Percentiles rank a stretch among this genome's conserved stretches.
phyloP scores from a whole-genome alignment of 2,797 vertebrate genomes.

The Cossypha niveicapilla region DNA sequence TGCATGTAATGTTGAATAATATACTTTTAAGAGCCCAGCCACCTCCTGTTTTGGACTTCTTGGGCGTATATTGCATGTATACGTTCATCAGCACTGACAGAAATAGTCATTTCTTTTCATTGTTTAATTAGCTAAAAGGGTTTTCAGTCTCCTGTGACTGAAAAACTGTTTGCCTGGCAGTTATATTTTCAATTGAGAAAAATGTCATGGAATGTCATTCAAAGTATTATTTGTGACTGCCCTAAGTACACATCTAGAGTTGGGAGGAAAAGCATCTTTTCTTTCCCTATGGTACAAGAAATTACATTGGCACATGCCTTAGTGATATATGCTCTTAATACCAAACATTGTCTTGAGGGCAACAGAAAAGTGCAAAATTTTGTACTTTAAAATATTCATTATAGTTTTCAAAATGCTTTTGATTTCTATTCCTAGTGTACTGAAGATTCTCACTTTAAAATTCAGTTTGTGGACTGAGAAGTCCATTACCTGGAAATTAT shows the following conservation, averaged over 20 bases:
- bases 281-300: neutral
- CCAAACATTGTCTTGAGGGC: neutral
- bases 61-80: neutral
- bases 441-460: constrained; percentile 51
- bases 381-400: constrained; percentile 11
- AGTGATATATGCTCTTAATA: neutral
- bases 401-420: constrained; percentile 60
- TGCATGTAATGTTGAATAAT: neutral
- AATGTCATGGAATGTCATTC: neutral
- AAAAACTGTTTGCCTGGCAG: neutral
- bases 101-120: neutral
- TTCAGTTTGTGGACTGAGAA: constrained; percentile 29
- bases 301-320: neutral
- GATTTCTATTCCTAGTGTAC: neutral
- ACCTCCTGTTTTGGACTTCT: neutral
- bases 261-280: neutral
- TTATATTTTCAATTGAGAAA: neutral
- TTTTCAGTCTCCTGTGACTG: neutral
- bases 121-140: neutral
- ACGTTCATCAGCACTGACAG: neutral
- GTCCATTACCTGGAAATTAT: constrained; percentile 3
- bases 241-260: neutral
- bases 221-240: neutral
- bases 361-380: constrained; percentile 17
- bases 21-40: neutral